Percentiles rank a stretch among this genome's conserved stretches.
Evolutionary conservation across 37 sponge, comb jelly and placozoan genomes (phyloP).

Genomic region (Tethya wilhelma): DNA sequence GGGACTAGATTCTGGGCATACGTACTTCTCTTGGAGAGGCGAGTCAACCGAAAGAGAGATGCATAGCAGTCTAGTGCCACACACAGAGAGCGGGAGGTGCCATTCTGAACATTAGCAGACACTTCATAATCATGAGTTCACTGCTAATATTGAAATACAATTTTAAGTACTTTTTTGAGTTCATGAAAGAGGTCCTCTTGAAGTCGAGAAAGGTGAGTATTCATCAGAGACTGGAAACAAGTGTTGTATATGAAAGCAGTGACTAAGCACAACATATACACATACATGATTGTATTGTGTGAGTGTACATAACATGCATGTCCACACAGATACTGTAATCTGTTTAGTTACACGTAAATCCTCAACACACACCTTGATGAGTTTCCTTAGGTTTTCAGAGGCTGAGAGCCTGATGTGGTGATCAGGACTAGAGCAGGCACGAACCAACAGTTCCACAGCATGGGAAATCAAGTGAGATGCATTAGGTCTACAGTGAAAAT

Average conservation of each 20-base stretch:
- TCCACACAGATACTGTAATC: not conserved
- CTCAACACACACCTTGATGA: constrained; percentile 51
- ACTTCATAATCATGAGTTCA: not conserved
- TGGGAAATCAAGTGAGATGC: constrained; percentile 7
- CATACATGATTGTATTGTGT: no score
- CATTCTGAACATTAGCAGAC: constrained; percentile 50
- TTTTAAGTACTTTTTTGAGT: constrained; percentile 56
- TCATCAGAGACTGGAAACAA: constrained; percentile 22
- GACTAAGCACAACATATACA: not conserved
- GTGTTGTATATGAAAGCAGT: not conserved
- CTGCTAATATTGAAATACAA: not conserved
- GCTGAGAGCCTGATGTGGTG: constrained; percentile 40
- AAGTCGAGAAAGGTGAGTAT: constrained; percentile 27
- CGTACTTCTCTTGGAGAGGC: constrained; percentile 21
- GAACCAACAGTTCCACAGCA: constrained; percentile 49
- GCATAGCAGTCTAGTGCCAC: constrained; percentile 61
- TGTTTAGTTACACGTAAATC: not conserved
- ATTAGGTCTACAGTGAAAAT: constrained; percentile 10
- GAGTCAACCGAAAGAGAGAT: constrained; percentile 43
- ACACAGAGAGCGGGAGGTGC: constrained; percentile 48
- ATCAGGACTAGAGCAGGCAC: constrained; percentile 46
- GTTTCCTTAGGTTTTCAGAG: constrained; percentile 50
- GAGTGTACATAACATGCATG: no score
- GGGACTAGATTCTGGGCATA: constrained; percentile 55
- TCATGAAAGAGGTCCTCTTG: constrained; percentile 68